These are phyloP conservation scores for Albula goreensis DNA, from an alignment of 2,113 vertebrate genomes.

Conservation along the genomic window DNA sequence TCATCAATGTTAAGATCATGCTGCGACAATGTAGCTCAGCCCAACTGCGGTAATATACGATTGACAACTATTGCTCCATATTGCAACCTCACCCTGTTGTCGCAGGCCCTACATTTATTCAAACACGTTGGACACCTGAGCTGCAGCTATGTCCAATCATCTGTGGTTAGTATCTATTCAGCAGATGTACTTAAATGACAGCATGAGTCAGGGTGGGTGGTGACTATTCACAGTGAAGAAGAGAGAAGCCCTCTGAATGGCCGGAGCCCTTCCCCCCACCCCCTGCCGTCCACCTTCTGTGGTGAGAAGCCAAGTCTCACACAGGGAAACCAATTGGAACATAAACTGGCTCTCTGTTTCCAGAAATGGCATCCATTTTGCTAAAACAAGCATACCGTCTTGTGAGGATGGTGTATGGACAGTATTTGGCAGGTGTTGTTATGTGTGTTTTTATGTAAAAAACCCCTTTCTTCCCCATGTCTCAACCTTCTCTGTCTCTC, in stretches of 20 bases:
- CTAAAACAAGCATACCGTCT: not conserved
- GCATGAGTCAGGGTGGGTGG: not conserved
- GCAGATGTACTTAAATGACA: not conserved
- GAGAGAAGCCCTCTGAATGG: not conserved
- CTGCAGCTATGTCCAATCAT: not conserved
- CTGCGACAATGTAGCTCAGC: no score
- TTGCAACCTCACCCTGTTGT: no score
- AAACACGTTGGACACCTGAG: not conserved
- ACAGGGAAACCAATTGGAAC: not conserved
- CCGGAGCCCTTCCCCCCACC: not conserved
- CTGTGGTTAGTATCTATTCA: not conserved
- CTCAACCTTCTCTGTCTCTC: conserved; percentile 51
- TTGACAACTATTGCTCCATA: no score
- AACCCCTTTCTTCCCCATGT: not conserved
- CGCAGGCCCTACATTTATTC: no score
- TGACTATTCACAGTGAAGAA: not conserved
- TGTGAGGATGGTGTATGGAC: not conserved
- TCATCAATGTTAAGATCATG: not conserved
- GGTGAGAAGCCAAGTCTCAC: not conserved
- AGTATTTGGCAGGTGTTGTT: not conserved
- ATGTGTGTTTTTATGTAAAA: not conserved
- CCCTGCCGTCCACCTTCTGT: not conserved
- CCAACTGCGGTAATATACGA: no score
- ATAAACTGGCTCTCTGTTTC: not conserved
- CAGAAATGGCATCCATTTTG: not conserved